phyloP scores from a whole-genome alignment of 2,888 invertebrate genomes.

The Sphaeridia pumilis region DNA sequence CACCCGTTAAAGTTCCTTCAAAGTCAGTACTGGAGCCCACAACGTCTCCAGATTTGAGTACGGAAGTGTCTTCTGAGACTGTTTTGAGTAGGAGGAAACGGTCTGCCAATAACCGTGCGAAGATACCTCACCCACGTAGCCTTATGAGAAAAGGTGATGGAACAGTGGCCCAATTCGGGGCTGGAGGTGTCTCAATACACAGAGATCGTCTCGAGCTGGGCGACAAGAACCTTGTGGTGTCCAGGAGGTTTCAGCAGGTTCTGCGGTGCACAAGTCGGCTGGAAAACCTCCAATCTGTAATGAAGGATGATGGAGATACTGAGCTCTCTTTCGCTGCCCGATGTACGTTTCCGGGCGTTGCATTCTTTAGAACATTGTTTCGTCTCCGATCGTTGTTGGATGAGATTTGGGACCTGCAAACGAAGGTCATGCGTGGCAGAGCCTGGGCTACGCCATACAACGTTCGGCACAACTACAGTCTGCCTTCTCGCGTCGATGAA shows the following conservation, averaged over 20 bases:
- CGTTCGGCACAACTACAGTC: constrained; percentile 32
- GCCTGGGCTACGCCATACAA: constrained; percentile 35
- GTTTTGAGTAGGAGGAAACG: neutral
- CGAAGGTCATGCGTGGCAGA: constrained; percentile 25
- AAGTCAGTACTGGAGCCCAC: constrained; percentile 1
- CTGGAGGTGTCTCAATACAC: neutral
- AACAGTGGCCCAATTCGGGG: constrained; percentile 10
- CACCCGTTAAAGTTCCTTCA: too few relatives aligned
- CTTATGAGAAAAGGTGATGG: constrained; percentile 24
- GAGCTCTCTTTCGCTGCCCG: constrained; percentile 31
- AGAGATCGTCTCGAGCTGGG: constrained; percentile 10
- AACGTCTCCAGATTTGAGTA: neutral
- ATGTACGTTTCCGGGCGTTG: constrained; percentile 34
- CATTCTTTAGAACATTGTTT: constrained; percentile 33
- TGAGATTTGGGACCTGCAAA: constrained; percentile 32
- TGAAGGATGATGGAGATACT: constrained; percentile 18
- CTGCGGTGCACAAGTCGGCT: constrained; percentile 23
- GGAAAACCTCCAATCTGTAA: constrained; percentile 7
- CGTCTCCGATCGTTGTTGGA: constrained; percentile 25
- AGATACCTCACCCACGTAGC: constrained; percentile 33
- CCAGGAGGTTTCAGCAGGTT: constrained; percentile 24
- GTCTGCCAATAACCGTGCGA: constrained; percentile 15
- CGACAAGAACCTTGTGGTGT: constrained; percentile 29
- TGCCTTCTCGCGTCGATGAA: constrained; percentile 30
- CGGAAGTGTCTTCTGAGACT: neutral